Conservation (phyloP, 2,113 vertebrate genomes). For the Hylia prasina region DNA sequence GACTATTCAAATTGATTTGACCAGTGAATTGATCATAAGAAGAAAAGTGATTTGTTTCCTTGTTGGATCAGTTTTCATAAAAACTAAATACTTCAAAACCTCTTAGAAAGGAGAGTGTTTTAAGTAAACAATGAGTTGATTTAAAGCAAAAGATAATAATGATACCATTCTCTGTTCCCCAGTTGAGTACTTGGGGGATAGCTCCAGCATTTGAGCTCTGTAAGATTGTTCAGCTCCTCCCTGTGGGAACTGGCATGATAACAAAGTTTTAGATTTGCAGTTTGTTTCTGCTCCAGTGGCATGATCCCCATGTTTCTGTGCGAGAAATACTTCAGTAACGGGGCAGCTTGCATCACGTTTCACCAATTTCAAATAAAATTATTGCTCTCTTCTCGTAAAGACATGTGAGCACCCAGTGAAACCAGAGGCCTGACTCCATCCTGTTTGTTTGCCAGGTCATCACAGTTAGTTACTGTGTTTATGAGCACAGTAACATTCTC, state of each 20-base stretch:
- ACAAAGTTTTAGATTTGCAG: not conserved
- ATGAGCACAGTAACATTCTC: not conserved
- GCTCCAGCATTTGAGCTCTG: not conserved
- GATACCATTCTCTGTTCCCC: not conserved
- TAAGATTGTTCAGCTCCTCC: not conserved
- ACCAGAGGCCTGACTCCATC: not conserved
- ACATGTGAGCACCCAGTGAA: not conserved
- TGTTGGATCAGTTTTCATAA: not conserved
- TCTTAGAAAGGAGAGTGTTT: not conserved
- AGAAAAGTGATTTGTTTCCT: not conserved
- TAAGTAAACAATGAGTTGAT: not conserved
- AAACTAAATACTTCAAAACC: not conserved
- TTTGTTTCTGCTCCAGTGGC: not conserved
- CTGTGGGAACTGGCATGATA: not conserved
- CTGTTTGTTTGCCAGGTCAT: not conserved
- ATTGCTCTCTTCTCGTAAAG: not conserved
- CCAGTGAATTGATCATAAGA: not conserved
- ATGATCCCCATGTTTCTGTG: not conserved
- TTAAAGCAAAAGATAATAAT: not conserved
- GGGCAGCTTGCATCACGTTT: not conserved
- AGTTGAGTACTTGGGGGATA: not conserved
- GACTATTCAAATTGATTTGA: not conserved
- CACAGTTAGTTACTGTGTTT: not conserved
- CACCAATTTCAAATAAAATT: not conserved
- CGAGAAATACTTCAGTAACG: not conserved